These are phyloP conservation scores for Phyllotis vaccarum DNA, from an alignment of 2,797 vertebrate genomes.

Conservation along the genomic window DNA sequence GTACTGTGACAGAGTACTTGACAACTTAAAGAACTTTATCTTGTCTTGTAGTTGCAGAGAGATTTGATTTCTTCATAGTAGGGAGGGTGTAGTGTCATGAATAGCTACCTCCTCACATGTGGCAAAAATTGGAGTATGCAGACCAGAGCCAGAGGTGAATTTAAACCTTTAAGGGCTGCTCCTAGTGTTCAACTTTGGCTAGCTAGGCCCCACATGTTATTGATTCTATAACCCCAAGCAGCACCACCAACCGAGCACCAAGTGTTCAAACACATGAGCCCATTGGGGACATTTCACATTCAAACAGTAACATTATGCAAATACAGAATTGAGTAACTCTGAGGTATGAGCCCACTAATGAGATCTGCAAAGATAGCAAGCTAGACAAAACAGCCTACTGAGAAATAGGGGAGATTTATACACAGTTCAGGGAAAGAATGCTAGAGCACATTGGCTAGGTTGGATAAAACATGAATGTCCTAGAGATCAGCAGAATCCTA, in stretches of 20 bases:
- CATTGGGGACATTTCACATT: not conserved
- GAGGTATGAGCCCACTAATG: slow-evolving; percentile 3
- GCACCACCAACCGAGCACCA: not conserved
- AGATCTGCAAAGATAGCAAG: not conserved
- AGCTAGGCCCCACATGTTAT: not conserved
- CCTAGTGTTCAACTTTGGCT: no score
- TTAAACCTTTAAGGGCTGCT: not conserved
- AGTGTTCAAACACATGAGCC: not conserved
- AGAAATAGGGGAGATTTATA: not conserved
- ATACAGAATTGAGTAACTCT: not conserved
- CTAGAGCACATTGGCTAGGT: not conserved
- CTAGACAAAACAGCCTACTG: not conserved
- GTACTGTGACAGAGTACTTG: not conserved
- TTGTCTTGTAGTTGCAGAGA: not conserved
- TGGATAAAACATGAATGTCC: not conserved
- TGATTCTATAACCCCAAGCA: not conserved
- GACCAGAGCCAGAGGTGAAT: not conserved
- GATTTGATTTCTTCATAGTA: not conserved
- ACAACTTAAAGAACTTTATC: not conserved
- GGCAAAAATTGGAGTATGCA: not conserved
- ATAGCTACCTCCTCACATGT: not conserved
- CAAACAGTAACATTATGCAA: not conserved
- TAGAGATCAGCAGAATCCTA: not conserved
- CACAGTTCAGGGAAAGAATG: slow-evolving; percentile 19
- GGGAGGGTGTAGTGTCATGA: not conserved